Conservation (phyloP, 2,888 invertebrate species). For the Erebia ligea region DNA sequence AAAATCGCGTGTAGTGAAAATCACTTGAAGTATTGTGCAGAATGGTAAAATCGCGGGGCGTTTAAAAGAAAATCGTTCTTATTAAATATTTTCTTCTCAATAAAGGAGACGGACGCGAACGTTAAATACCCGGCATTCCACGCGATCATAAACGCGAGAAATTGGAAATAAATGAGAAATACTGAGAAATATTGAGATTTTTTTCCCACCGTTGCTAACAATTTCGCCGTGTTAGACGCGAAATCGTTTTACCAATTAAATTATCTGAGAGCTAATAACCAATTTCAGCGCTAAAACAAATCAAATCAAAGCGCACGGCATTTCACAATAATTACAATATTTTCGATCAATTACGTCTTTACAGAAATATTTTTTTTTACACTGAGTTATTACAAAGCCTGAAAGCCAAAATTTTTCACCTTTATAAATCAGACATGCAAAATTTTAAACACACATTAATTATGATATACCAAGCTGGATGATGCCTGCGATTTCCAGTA, state of each 20-base stretch:
- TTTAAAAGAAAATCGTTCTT: conserved; percentile 60
- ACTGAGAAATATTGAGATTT: conserved; percentile 48
- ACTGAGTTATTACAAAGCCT: too few species aligned
- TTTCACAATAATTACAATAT: too few species aligned
- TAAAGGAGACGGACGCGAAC: conserved; percentile 52
- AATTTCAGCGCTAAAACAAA: not conserved
- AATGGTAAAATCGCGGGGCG: conserved; percentile 51
- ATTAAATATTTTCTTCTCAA: conserved; percentile 67
- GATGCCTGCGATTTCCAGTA: too few species aligned
- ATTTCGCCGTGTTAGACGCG: conserved; percentile 34
- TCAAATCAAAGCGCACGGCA: not conserved
- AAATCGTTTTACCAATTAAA: conserved; percentile 31
- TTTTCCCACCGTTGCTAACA: conserved; percentile 34
- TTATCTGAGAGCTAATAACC: conserved; percentile 2
- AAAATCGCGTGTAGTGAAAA: not conserved
- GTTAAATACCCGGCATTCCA: conserved; percentile 56
- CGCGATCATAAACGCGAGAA: conserved; percentile 54
- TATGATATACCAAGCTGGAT: too few species aligned
- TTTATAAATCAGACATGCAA: too few species aligned
- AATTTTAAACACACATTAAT: too few species aligned
- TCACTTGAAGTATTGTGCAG: conserved; percentile 24
- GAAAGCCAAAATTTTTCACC: too few species aligned
- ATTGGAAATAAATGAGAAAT: conserved; percentile 61
- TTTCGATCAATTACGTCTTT: too few species aligned
- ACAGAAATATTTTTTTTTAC: too few species aligned